Evolutionary conservation across 2,797 vertebrate genomes (phyloP).

Genomic region (Pterois miles): DNA sequence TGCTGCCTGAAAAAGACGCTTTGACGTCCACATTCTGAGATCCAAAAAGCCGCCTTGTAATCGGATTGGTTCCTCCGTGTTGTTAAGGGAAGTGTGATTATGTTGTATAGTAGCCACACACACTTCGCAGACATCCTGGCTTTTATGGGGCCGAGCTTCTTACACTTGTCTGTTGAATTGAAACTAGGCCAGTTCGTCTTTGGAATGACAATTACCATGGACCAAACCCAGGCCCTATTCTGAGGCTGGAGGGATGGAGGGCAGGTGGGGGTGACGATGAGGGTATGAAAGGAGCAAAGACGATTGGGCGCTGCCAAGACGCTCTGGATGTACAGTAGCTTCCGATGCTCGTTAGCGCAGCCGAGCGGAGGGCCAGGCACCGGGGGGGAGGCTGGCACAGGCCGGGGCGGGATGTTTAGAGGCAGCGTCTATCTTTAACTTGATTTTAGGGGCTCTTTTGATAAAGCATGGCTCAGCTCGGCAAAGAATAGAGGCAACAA

Average conservation of each 20-base stretch:
- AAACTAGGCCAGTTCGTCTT: constrained; percentile 93
- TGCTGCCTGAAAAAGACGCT: background rate
- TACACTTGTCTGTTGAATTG: constrained; percentile 82
- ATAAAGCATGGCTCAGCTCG: constrained; percentile 69
- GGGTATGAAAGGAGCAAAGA: constrained; percentile 79
- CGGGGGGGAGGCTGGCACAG: constrained; percentile 57
- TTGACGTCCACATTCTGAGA: background rate
- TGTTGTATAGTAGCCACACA: constrained; percentile 54
- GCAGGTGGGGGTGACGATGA: constrained; percentile 40
- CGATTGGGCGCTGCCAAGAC: constrained; percentile 74
- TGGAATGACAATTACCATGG: constrained; percentile 93
- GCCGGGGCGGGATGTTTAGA: constrained; percentile 77
- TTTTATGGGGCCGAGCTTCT: constrained; percentile 57
- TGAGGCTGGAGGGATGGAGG: constrained; percentile 60
- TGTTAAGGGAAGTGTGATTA: constrained; percentile 58
- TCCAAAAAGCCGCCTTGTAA: constrained; percentile 47
- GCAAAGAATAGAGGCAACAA: constrained; percentile 75
- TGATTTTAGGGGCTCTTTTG: constrained; percentile 70
- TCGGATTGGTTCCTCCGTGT: constrained; percentile 60
- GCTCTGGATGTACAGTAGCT: constrained; percentile 84
- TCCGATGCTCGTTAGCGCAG: constrained; percentile 90
- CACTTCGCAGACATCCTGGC: constrained; percentile 69
- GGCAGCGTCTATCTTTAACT: constrained; percentile 79
- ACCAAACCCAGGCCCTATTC: constrained; percentile 79
- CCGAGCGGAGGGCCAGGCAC: constrained; percentile 55